Percentiles rank a stretch among this genome's conserved stretches.
These are phyloP conservation scores for Pelecanoides urinatrix DNA, from an alignment of 2,113 vertebrate genomes.

Conservation along the genomic window DNA sequence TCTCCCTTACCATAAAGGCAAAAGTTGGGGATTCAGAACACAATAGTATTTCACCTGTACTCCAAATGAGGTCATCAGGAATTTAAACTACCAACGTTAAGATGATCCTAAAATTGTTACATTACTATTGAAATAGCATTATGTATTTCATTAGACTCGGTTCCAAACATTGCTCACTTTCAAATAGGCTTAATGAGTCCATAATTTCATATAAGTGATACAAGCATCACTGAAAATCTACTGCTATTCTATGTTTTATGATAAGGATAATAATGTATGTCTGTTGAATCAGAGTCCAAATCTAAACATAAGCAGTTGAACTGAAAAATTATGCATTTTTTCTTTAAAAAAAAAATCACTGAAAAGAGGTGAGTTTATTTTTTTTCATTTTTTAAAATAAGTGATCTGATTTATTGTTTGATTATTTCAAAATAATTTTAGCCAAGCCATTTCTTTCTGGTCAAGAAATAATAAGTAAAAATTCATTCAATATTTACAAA, in stretches of 20 bases:
- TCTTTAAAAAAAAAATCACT: neutral
- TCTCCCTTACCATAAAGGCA: neutral
- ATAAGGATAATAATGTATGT: neutral
- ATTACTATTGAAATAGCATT: neutral
- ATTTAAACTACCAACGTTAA: neutral
- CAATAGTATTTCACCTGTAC: neutral
- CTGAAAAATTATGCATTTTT: neutral
- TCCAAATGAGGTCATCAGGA: neutral
- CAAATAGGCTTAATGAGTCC: neutral
- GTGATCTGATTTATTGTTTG: neutral
- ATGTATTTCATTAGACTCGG: neutral
- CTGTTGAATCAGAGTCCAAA: neutral
- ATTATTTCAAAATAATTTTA: neutral
- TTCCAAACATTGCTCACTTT: neutral
- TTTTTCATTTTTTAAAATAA: neutral
- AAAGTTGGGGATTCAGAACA: neutral
- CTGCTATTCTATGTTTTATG: neutral
- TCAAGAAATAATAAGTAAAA: neutral
- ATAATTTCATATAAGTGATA: neutral
- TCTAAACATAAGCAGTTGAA: neutral
- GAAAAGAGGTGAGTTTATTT: neutral
- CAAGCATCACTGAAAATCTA: neutral
- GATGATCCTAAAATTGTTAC: neutral
- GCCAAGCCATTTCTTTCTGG: neutral
- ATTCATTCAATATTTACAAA: neutral